These are phyloP conservation scores for Poecilia velifera DNA, from an alignment of 2,797 vertebrate genomes.

Conservation along the genomic window DNA sequence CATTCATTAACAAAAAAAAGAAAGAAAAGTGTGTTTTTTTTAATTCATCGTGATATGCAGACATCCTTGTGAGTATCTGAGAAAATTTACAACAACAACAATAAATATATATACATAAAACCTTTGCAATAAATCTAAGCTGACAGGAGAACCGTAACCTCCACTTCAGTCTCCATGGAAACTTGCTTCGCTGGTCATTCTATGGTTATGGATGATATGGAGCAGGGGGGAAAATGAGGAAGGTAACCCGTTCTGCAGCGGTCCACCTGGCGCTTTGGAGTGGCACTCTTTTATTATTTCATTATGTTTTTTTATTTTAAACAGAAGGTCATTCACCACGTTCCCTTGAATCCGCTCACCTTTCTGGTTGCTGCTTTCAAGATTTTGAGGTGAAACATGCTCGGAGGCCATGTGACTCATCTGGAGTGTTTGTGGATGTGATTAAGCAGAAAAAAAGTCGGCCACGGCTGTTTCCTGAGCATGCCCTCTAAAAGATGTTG, in stretches of 20 bases:
- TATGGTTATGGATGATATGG: constrained; percentile 70
- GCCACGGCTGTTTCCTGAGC: constrained; percentile 47
- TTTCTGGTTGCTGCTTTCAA: constrained; percentile 18
- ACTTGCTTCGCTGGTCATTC: constrained; percentile 75
- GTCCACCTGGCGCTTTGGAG: constrained; percentile 37
- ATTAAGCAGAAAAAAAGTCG: constrained; percentile 18
- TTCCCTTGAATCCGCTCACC: constrained; percentile 21
- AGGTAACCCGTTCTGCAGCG: constrained; percentile 51
- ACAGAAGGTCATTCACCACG: constrained; percentile 6
- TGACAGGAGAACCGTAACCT: constrained; percentile 69
- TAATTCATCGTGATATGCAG: neutral
- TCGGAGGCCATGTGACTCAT: constrained; percentile 5
- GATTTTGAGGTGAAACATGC: constrained; percentile 14
- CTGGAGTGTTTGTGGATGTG: constrained; percentile 20
- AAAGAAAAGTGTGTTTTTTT: neutral
- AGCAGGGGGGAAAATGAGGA: constrained; percentile 18
- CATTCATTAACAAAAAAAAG: constrained; percentile 28
- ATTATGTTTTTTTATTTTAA: neutral
- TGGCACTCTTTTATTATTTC: constrained; percentile 2
- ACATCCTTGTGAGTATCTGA: neutral
- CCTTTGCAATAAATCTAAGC: constrained; percentile 67
- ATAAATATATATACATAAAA: constrained; percentile 26
- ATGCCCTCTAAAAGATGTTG: constrained; percentile 77
- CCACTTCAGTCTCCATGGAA: constrained; percentile 82
- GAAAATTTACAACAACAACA: constrained; percentile 42